A percentile compares a stretch with the other conserved stretches of the same genome.
Conservation (phyloP, 1,140 invertebrate genomes). For the Drosophila persimilis region DNA sequence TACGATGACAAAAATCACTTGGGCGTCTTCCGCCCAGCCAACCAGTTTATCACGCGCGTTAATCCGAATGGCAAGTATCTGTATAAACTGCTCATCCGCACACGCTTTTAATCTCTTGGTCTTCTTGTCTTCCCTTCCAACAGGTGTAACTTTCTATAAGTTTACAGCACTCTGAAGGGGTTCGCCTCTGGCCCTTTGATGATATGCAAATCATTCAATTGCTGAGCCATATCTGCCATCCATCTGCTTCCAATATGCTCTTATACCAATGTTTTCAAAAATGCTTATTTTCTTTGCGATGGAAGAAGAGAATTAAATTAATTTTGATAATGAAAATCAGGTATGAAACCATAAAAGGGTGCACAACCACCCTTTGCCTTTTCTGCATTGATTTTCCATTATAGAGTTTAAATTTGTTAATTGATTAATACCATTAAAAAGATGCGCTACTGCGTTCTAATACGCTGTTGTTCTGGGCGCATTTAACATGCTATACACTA, state of each 20-base stretch:
- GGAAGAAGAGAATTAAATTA: conserved; percentile 2
- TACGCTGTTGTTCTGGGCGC: no score
- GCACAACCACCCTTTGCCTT: no score
- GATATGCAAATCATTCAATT: conserved; percentile 29
- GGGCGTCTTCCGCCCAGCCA: conserved; percentile 24
- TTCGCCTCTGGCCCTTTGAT: not conserved
- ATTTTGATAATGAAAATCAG: conserved; percentile 13
- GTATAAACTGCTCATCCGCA: no score
- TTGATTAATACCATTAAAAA: no score
- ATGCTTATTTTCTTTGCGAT: not conserved
- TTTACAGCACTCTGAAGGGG: conserved; percentile 64
- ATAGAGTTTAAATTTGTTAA: conserved; percentile 21
- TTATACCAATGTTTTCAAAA: not conserved
- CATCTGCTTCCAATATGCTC: conserved; percentile 42
- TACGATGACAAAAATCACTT: conserved; percentile 40
- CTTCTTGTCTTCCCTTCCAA: conserved; percentile 7
- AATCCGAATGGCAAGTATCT: conserved; percentile 69
- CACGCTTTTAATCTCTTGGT: not conserved
- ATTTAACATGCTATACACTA: no score
- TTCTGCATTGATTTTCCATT: no score
- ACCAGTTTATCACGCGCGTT: conserved; percentile 64
- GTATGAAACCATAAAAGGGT: not conserved
- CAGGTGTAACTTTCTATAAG: conserved; percentile 79
- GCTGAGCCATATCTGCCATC: conserved; percentile 4
- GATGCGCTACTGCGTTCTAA: no score